Percentiles rank a stretch among this genome's conserved stretches.
These are phyloP conservation scores for Phalloptychus januarius DNA, from an alignment of 2,797 vertebrate genomes.

Conservation along the genomic window DNA sequence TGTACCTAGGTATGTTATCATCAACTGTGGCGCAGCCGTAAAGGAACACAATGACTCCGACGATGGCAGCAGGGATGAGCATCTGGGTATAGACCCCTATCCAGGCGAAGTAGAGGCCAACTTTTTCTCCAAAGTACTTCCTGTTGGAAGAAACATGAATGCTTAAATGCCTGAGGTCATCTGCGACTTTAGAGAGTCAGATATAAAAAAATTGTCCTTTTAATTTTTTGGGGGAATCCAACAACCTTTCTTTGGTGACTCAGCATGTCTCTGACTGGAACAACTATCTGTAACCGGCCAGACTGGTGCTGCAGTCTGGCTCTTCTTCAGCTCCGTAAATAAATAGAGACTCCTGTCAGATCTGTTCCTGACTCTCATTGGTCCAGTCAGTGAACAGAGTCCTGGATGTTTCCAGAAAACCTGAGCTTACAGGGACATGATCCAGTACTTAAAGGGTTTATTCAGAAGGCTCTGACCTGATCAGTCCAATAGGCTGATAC, in stretches of 20 bases:
- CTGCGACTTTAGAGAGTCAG: neutral
- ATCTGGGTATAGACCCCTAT: conserved; percentile 97
- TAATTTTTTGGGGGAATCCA: neutral
- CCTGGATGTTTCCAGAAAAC: neutral
- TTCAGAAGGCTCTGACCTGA: conserved; percentile 81
- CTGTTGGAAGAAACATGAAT: conserved; percentile 67
- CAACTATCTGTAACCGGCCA: neutral
- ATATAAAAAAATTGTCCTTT: neutral
- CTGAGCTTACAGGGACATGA: neutral
- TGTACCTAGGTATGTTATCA: conserved; percentile 93
- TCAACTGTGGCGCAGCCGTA: conserved; percentile 95
- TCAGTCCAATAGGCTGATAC: conserved; percentile 93
- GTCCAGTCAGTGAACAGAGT: too few relatives aligned
- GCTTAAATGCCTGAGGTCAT: neutral
- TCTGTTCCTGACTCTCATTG: neutral
- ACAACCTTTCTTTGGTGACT: neutral
- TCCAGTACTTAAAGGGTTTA: neutral
- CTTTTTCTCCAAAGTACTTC: conserved; percentile 98
- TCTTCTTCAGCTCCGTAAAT: neutral
- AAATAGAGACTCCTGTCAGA: neutral
- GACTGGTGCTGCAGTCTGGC: neutral
- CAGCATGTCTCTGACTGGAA: neutral
- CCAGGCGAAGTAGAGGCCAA: conserved; percentile 97
- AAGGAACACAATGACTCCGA: conserved; percentile 94
- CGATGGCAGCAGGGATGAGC: conserved; percentile 93